These are phyloP conservation scores for Eulemur mongoz DNA, from an alignment of 2,797 vertebrate species.

Conservation along the genomic window DNA sequence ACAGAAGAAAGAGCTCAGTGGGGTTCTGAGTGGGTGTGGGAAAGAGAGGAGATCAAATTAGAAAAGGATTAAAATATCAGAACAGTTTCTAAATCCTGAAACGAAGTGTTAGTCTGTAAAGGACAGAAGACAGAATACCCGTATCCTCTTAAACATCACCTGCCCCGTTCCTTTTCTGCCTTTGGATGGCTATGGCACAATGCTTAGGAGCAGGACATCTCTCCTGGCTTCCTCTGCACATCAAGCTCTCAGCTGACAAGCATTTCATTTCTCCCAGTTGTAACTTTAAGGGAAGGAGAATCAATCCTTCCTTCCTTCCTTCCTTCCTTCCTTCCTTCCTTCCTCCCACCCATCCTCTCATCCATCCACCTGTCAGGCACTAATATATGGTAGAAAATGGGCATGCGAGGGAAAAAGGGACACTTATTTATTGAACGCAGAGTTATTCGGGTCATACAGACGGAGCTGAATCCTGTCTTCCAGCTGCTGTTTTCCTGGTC, in stretches of 20 bases:
- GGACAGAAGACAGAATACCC: background rate
- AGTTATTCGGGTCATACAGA: no score
- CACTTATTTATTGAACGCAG: background rate
- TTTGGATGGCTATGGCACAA: background rate
- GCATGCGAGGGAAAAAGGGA: background rate
- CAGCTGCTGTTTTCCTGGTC: background rate
- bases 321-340: no score
- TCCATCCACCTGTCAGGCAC: background rate
- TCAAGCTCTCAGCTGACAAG: no score
- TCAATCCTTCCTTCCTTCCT: no score
- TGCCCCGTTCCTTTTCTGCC: background rate
- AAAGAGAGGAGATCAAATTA: constrained; percentile 26
- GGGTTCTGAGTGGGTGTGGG: constrained; percentile 23
- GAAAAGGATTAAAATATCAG: constrained; percentile 25
- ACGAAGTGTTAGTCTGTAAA: background rate
- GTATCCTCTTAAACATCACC: background rate
- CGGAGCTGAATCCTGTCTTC: background rate
- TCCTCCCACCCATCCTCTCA: rapidly evolving
- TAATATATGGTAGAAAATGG: background rate
- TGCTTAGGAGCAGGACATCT: background rate
- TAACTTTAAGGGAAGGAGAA: background rate
- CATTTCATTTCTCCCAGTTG: background rate
- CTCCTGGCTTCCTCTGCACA: background rate
- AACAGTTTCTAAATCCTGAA: background rate
- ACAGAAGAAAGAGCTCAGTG: background rate